Conservation (phyloP, 2,797 vertebrate species). For the Platalea minor region DNA sequence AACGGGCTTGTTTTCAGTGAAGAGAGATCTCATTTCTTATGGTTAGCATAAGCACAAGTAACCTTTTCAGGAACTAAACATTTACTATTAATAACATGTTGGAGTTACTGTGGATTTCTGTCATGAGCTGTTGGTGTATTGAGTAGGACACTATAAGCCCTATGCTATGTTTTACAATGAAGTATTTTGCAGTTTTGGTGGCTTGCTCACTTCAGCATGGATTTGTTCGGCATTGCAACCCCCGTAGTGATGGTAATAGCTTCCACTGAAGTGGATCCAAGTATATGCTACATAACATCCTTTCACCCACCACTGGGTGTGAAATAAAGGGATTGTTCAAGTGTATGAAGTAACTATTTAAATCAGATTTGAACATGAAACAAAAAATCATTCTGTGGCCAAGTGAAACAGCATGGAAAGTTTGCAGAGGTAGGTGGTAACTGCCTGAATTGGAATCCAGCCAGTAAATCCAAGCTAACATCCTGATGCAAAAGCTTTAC, state of each 20-base stretch:
- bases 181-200: neutral
- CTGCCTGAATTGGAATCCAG: neutral
- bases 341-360: neutral
- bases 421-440: neutral
- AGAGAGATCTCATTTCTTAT: neutral
- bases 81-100: neutral
- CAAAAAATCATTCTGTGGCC: neutral
- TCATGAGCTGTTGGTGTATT: neutral
- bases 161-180: neutral
- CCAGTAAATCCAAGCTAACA: slow-evolving; percentile 9
- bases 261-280: neutral
- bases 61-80: neutral
- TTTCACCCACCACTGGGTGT: neutral
- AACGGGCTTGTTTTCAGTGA: neutral
- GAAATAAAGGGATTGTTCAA: slow-evolving; percentile 45
- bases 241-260: neutral
- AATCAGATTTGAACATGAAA: slow-evolving; percentile 30
- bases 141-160: neutral
- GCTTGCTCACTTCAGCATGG: neutral
- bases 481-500: neutral
- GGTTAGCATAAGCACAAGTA: neutral
- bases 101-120: neutral
- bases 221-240: neutral
- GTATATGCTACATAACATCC: neutral
- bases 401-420: neutral